Percentiles rank a stretch among this genome's conserved stretches.
Evolutionary conservation across 2,888 invertebrate genomes (phyloP).

Genomic region (Apodemia duryi): DNA sequence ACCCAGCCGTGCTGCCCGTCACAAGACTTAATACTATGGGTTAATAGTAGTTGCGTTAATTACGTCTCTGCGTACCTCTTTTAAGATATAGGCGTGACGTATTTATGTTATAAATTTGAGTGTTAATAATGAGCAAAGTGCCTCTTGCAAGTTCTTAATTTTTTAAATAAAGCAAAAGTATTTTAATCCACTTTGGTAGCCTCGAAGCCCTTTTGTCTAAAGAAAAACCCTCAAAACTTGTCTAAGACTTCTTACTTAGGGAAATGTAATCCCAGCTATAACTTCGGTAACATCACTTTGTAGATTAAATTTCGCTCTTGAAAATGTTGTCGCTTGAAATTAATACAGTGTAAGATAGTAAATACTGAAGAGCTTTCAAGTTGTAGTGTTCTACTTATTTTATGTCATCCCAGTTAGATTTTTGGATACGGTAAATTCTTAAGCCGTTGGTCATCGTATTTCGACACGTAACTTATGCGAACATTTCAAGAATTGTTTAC

Average conservation of each 20-base stretch:
- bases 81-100: too few relatives aligned
- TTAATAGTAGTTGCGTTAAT: too few relatives aligned
- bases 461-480: too few relatives aligned
- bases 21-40: too few relatives aligned
- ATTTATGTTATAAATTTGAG: too few relatives aligned
- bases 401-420: too few relatives aligned
- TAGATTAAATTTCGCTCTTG: constrained; percentile 1
- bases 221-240: background rate
- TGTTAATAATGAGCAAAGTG: too few relatives aligned
- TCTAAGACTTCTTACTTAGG: background rate
- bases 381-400: background rate
- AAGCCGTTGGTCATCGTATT: too few relatives aligned
- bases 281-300: constrained; percentile 1
- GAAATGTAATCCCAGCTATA: background rate
- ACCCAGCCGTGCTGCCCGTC: too few relatives aligned
- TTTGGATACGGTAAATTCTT: too few relatives aligned
- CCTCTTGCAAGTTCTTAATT: background rate
- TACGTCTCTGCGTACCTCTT: too few relatives aligned
- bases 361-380: background rate
- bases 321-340: background rate
- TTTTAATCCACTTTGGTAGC: background rate
- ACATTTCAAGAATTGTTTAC: too few relatives aligned
- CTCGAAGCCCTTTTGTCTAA: background rate
- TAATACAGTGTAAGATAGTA: background rate
- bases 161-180: background rate